Conservation (phyloP, 2,888 invertebrate genomes). For the Arrhopalites spinosus region DNA sequence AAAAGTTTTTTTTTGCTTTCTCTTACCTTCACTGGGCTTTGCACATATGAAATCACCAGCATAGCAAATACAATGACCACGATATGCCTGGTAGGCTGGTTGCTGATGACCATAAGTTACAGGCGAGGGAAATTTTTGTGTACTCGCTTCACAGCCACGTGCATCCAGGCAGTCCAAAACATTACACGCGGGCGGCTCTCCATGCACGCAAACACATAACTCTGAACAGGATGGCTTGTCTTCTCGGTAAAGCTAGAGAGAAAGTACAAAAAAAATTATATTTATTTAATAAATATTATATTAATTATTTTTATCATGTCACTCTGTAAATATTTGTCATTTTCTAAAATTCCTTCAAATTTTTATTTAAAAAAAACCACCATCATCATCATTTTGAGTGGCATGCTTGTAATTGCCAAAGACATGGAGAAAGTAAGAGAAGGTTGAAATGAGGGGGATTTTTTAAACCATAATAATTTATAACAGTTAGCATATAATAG, state of each 20-base stretch:
- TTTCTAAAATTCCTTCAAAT: neutral
- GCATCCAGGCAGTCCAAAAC: slow-evolving; percentile 81
- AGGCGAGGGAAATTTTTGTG: slow-evolving; percentile 55
- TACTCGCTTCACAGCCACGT: slow-evolving; percentile 81
- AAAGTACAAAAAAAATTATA: neutral
- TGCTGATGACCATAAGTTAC: slow-evolving; percentile 90
- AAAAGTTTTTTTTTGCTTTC: neutral
- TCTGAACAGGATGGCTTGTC: slow-evolving; percentile 89
- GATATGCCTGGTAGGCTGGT: slow-evolving; percentile 85
- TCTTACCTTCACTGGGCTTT: slow-evolving; percentile 75
- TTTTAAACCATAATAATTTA: slow-evolving; percentile 29
- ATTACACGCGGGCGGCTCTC: slow-evolving; percentile 75
- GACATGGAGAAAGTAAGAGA: neutral
- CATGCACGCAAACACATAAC: slow-evolving; percentile 81
- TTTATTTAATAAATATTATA: no score
- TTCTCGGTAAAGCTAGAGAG: slow-evolving; percentile 73
- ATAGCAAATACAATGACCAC: slow-evolving; percentile 87
- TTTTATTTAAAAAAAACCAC: no score
- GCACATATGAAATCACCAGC: slow-evolving; percentile 90
- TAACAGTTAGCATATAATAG: slow-evolving; percentile 25
- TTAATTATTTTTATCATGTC: no score
- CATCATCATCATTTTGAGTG: neutral
- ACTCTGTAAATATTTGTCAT: neutral
- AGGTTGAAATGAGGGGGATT: no score
- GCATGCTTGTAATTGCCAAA: neutral